Conservation (phyloP, 2,888 invertebrate species). For the Dorcus parallelipipedus region DNA sequence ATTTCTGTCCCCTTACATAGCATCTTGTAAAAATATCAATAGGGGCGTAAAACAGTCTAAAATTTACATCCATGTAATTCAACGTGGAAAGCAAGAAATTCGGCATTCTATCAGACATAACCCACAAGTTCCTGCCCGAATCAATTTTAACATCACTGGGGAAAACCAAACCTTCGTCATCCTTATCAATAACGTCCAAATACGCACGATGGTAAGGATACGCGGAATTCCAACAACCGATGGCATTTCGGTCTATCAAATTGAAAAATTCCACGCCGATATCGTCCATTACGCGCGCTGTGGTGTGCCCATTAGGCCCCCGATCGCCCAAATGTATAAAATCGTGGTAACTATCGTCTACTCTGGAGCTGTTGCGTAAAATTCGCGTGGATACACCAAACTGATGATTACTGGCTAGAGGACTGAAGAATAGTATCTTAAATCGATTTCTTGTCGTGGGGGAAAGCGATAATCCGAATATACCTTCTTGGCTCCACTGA, state of each 20-base stretch:
- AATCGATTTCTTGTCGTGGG: constrained; percentile 65
- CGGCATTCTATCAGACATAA: constrained; percentile 79
- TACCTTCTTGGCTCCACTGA: constrained; percentile 81
- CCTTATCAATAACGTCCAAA: constrained; percentile 68
- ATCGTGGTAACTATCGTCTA: constrained; percentile 67
- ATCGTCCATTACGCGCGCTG: constrained; percentile 69
- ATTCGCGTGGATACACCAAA: constrained; percentile 75
- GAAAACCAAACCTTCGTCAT: constrained; percentile 73
- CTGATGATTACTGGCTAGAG: constrained; percentile 73
- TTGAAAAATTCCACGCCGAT: constrained; percentile 73
- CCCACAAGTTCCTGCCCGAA: constrained; percentile 69
- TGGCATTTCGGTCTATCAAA: constrained; percentile 75
- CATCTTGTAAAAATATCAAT: constrained; percentile 61
- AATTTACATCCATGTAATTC: constrained; percentile 74
- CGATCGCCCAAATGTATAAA: constrained; percentile 66
- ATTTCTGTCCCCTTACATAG: no score
- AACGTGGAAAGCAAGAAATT: constrained; percentile 65
- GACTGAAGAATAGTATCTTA: constrained; percentile 73
- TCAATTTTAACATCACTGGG: constrained; percentile 79
- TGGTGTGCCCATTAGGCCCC: constrained; percentile 66
- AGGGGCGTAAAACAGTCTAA: constrained; percentile 70
- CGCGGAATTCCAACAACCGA: constrained; percentile 78
- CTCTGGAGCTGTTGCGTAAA: constrained; percentile 65
- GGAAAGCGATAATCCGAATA: constrained; percentile 69
- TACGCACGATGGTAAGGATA: constrained; percentile 63